These are phyloP conservation scores for Corvus hawaiiensis DNA, from an alignment of 2,113 vertebrate genomes.

Conservation along the genomic window DNA sequence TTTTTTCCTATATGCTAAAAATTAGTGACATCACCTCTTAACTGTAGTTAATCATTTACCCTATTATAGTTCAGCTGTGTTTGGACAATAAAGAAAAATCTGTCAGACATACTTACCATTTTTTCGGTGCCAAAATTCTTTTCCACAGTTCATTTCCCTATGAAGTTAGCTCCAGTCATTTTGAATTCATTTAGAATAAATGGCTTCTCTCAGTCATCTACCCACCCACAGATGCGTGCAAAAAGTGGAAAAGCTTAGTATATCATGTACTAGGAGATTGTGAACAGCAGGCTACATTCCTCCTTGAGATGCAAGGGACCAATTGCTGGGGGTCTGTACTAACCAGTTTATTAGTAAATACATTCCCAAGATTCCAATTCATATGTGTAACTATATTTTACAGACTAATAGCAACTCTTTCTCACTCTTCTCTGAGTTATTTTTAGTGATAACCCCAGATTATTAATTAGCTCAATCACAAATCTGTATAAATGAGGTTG, in stretches of 20 bases:
- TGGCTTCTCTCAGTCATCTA: background rate
- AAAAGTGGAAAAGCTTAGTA: background rate
- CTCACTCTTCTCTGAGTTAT: background rate
- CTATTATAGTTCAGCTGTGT: background rate
- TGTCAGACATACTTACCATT: background rate
- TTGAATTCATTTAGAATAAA: slow-evolving; percentile 36
- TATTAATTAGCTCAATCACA: background rate
- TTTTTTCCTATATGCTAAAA: background rate
- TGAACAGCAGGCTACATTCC: background rate
- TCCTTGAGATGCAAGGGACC: background rate
- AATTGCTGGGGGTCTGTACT: background rate
- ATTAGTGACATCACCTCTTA: background rate
- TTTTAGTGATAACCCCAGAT: background rate
- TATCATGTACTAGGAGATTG: background rate
- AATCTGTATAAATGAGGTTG: background rate
- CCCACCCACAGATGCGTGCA: background rate
- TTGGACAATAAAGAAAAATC: slow-evolving; percentile 13
- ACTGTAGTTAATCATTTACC: background rate
- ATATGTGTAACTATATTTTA: background rate
- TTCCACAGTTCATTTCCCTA: background rate
- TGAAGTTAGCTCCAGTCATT: slow-evolving; percentile 23
- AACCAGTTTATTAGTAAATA: background rate
- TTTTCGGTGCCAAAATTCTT: slow-evolving; percentile 8
- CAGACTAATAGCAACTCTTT: background rate
- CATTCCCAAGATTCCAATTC: background rate